A percentile compares a stretch with the other conserved stretches of the same genome.
phyloP scores from a whole-genome alignment of 2,888 invertebrate genomes.

The Agrotis puta region DNA sequence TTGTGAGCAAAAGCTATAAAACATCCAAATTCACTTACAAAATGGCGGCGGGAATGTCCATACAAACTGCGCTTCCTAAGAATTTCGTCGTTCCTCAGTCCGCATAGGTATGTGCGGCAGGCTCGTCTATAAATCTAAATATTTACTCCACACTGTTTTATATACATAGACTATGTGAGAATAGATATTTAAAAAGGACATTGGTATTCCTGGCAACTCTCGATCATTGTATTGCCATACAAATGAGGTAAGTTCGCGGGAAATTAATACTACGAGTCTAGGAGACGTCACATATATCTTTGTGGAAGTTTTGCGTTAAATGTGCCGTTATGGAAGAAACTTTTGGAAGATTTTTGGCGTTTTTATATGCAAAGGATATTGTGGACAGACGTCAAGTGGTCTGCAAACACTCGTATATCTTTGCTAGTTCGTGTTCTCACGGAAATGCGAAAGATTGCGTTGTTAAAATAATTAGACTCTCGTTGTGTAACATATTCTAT shows the following conservation, averaged over 20 bases:
- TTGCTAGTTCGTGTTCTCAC: conserved; percentile 32
- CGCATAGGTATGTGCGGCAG: conserved; percentile 39
- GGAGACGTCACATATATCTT: conserved; percentile 32
- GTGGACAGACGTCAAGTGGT: conserved; percentile 30
- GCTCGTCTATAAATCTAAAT: conserved; percentile 50
- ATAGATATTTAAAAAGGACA: conserved; percentile 64
- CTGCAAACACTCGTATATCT: conserved; percentile 46
- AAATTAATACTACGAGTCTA: conserved; percentile 38
- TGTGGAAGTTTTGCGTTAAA: conserved; percentile 23
- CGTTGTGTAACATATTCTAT: conserved; percentile 28
- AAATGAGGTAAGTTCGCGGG: conserved; percentile 52
- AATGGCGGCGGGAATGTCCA: conserved; percentile 25
- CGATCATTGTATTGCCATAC: conserved; percentile 58
- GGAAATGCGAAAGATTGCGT: conserved; percentile 29
- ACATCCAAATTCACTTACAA: conserved; percentile 47
- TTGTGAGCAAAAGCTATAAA: conserved; percentile 46
- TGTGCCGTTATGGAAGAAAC: conserved; percentile 34
- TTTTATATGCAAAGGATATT: conserved; percentile 41
- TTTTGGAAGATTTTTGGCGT: conserved; percentile 32
- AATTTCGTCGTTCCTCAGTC: conserved; percentile 41
- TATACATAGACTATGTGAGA: conserved; percentile 57
- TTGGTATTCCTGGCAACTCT: conserved; percentile 60
- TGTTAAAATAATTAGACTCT: conserved; percentile 41
- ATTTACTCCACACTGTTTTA: conserved; percentile 33
- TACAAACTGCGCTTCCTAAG: conserved; percentile 44